Evolutionary conservation across 2,113 vertebrate genomes (phyloP), one percentile per base, ranked within the genome.

Genomic region (Uria lomvia): DNA sequence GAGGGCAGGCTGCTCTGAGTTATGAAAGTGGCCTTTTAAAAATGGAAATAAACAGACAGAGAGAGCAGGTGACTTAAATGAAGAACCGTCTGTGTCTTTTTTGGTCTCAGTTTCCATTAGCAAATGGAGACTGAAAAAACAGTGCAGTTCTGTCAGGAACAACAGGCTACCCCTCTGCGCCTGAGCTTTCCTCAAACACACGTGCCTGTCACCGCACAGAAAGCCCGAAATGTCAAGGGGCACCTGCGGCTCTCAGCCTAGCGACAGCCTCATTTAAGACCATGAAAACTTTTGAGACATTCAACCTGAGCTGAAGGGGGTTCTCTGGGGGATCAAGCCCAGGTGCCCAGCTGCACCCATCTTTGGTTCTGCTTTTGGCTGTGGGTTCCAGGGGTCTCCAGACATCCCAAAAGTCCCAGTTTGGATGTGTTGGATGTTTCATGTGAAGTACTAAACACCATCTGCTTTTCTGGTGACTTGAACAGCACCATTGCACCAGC

Each of bases 21-120:
- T 97, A 97, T 94, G 96, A 97, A 96, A 71, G 77, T 96, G 97
- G 96, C 96, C 97, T 97, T 97, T 97, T 95, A 95, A 97, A 97
- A 96, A 97, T 95, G 93, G 96, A 97, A 95, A 96, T 96, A 97
- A 96, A 95, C 92, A 96, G 73, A 80, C 59, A 95, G 91, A 90
- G 74, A 38, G 67, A 77, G 77, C 78, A 90, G 84, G 91, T 87
- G 74, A 94, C 84, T 96, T 96, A 91, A 97, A 96, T 95, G 95
- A 95, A 94, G 91, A 95, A 56, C 78, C 85, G 47, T 55, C 12
- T 0, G 2, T 75, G 63, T 91, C 89, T 86, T 93, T 95, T 93
- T 91, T 43, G 70, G 56, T 95, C 84, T 91, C 45, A 34, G 63
- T 55, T 95, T 94, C 78, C 59, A 79, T 95, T 95, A 95, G 55